Evolutionary conservation across 2,888 invertebrate species (phyloP).

Genomic region (Ceriagrion tenellum): DNA sequence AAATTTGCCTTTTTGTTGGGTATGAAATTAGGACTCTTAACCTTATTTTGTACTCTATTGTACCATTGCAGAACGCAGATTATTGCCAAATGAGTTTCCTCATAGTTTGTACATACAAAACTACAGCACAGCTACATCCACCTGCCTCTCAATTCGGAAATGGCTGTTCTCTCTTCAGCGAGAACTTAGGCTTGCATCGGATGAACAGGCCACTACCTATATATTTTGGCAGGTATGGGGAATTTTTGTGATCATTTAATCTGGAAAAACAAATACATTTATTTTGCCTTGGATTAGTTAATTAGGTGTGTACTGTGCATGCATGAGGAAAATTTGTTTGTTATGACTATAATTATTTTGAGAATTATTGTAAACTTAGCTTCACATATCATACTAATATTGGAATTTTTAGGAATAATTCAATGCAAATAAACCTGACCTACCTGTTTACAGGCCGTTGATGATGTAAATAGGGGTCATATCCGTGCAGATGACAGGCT

Average conservation of each 20-base stretch:
- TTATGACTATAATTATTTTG: background rate
- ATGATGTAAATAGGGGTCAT: conserved; percentile 96
- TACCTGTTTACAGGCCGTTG: conserved; percentile 84
- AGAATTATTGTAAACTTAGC: background rate
- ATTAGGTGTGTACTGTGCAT: background rate
- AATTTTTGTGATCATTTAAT: background rate
- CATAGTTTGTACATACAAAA: conserved; percentile 99
- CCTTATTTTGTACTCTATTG: background rate
- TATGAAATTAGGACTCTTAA: no score
- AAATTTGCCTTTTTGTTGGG: no score
- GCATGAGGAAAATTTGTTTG: no score
- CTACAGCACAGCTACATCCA: conserved; percentile 98
- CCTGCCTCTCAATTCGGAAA: conserved; percentile 92
- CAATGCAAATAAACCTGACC: background rate
- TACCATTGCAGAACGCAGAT: conserved; percentile 89
- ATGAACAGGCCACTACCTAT: conserved; percentile 89
- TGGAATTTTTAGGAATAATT: background rate
- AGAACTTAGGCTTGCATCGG: conserved; percentile 83
- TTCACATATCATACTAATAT: no score
- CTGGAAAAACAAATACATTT: no score
- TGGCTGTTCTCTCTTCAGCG: conserved; percentile 91
- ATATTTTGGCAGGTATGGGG: conserved; percentile 88
- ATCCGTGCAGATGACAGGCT: conserved; percentile 93
- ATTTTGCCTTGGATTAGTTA: background rate
- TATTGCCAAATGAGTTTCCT: conserved; percentile 95